These are phyloP conservation scores for Mechanitis messenoides DNA, from an alignment of 2,888 invertebrate genomes.

Conservation along the genomic window DNA sequence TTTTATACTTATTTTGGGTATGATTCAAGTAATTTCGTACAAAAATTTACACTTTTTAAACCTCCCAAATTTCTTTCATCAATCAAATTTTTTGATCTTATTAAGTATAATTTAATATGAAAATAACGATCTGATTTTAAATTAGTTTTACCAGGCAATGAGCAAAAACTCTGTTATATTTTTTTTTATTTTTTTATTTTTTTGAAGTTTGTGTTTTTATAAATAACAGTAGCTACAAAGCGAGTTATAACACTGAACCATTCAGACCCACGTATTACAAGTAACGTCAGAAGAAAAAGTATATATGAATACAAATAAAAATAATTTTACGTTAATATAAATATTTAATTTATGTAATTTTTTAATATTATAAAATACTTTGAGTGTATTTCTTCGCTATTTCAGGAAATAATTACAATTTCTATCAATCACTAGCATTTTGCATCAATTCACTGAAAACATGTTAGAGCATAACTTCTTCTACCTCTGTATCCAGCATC, in stretches of 20 bases:
- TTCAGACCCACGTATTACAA: conserved; percentile 20
- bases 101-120: neutral
- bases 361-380: neutral
- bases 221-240: conserved; percentile 19
- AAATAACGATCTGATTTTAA: neutral
- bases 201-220: neutral
- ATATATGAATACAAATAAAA: neutral
- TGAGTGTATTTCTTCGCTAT: too few relatives aligned
- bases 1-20: too few relatives aligned
- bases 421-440: too few relatives aligned
- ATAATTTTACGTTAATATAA: neutral
- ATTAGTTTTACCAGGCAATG: neutral
- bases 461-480: too few relatives aligned
- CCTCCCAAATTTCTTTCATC: neutral
- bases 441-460: too few relatives aligned
- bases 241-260: conserved; percentile 16
- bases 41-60: neutral
- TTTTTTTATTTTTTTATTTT: neutral
- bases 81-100: neutral
- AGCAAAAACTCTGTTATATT: neutral
- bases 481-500: too few relatives aligned
- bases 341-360: neutral
- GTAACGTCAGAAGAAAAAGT: conserved; percentile 15
- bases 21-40: too few relatives aligned
- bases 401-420: too few relatives aligned